phyloP scores from a whole-genome alignment of 2,113 vertebrate genomes.

The Onychostoma macrolepis region DNA sequence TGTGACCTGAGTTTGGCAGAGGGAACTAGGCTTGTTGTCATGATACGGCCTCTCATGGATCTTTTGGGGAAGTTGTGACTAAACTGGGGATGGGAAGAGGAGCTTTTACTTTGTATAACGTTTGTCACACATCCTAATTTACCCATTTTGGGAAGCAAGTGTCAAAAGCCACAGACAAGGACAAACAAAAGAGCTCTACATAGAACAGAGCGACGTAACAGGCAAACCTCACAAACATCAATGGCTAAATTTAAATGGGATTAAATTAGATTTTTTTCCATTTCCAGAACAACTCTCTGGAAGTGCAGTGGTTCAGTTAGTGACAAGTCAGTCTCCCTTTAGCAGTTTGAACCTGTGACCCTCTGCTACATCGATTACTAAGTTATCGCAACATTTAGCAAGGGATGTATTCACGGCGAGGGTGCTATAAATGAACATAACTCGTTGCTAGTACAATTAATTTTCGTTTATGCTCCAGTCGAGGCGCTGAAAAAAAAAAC shows the following conservation, averaged over 20 bases:
- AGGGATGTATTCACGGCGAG: background rate
- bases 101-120: constrained; percentile 72
- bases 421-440: background rate
- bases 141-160: constrained; percentile 77
- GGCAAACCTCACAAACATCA: constrained; percentile 46
- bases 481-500: constrained; percentile 49
- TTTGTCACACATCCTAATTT: constrained; percentile 81
- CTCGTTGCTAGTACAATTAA: background rate
- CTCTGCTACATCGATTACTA: background rate
- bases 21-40: constrained; percentile 70
- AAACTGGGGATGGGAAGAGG: constrained; percentile 78
- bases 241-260: background rate
- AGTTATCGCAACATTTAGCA: background rate
- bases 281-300: background rate
- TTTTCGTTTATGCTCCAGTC: constrained; percentile 37
- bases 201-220: constrained; percentile 37
- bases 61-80: constrained; percentile 79
- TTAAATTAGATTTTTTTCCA: background rate
- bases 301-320: background rate
- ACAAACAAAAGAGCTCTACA: constrained; percentile 63
- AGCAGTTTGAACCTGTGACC: background rate
- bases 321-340: background rate
- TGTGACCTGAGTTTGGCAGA: constrained; percentile 61
- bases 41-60: constrained; percentile 75
- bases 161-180: constrained; percentile 57